phyloP scores from a whole-genome alignment of 2,888 invertebrate species.

The Myathropa florea region DNA sequence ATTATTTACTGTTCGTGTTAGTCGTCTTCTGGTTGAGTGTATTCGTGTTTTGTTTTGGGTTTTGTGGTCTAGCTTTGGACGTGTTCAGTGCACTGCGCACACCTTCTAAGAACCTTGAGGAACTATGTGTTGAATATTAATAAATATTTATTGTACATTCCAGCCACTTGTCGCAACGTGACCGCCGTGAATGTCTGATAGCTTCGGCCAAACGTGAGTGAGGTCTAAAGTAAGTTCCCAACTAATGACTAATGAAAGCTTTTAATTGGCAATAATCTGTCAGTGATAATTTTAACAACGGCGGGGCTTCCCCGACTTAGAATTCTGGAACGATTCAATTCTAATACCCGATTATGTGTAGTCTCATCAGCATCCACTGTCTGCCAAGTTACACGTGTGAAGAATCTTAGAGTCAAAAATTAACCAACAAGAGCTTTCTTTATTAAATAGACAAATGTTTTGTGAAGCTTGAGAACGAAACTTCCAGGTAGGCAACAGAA shows the following conservation, averaged over 20 bases:
- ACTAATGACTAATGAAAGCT: background rate
- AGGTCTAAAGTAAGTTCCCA: background rate
- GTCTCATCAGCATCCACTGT: too few relatives aligned
- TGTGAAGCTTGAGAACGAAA: too few relatives aligned
- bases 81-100: background rate
- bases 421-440: too few relatives aligned
- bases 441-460: too few relatives aligned
- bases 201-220: background rate
- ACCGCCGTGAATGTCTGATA: background rate
- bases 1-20: background rate
- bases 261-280: background rate
- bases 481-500: too few relatives aligned
- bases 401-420: too few relatives aligned
- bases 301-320: background rate
- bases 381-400: too few relatives aligned
- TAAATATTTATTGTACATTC: background rate
- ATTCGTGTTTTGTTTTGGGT: background rate
- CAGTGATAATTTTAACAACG: background rate
- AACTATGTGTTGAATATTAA: background rate
- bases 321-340: too few relatives aligned
- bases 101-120: background rate
- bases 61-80: background rate
- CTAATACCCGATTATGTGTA: too few relatives aligned
- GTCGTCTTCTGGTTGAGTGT: background rate
- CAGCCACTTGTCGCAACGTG: background rate